Evolutionary conservation across 1,140 invertebrate genomes (phyloP).

Genomic region (Leptopilina boulardi): DNA sequence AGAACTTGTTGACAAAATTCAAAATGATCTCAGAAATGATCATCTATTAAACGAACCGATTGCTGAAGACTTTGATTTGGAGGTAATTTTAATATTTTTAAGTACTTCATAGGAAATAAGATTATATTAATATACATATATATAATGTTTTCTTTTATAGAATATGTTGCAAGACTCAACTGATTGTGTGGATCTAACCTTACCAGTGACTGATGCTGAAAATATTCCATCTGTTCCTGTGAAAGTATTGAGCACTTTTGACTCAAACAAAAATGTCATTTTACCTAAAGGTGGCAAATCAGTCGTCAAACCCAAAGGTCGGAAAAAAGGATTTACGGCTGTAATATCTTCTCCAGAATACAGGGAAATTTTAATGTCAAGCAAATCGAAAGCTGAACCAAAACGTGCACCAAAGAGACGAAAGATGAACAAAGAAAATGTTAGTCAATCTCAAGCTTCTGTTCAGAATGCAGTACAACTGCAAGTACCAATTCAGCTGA

Average conservation of each 20-base stretch:
- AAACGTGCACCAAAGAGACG: not conserved
- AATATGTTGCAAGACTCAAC: not conserved
- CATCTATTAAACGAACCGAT: not conserved
- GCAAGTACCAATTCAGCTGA: not conserved
- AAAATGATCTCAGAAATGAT: not conserved
- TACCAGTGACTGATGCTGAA: not conserved
- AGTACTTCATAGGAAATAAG: not conserved
- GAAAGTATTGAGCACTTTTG: not conserved
- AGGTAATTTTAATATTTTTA: not conserved
- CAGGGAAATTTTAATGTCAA: not conserved
- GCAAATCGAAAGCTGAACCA: not conserved
- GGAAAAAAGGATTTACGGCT: not conserved
- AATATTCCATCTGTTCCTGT: not conserved
- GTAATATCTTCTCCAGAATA: not conserved
- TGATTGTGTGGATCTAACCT: not conserved
- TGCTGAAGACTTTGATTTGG: not conserved
- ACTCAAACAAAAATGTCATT: not conserved
- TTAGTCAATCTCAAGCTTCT: not conserved
- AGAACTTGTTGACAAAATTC: not conserved
- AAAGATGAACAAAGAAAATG: not conserved
- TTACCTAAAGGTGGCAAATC: not conserved
- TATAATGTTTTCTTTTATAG: not conserved
- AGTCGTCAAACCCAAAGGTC: not conserved
- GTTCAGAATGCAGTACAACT: not conserved
- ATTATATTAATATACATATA: not conserved